Conservation (phyloP, 2,888 invertebrate genomes). For the Heliconius ethilla region DNA sequence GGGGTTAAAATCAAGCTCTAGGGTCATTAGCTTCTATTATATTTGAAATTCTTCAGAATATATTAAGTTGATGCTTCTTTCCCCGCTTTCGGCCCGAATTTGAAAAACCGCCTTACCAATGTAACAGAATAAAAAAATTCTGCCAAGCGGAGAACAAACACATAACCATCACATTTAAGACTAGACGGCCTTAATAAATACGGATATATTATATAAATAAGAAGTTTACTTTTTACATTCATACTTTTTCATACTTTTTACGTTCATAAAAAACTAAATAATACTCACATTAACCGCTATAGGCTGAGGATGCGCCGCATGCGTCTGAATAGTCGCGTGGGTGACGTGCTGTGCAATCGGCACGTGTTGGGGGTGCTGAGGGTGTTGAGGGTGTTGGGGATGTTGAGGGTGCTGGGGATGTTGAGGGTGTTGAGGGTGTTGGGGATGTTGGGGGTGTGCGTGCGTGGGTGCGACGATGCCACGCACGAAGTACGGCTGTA, state of each 20-base stretch:
- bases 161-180: no score
- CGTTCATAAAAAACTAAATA: neutral
- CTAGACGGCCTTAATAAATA: no score
- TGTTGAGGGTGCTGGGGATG: slow-evolving; percentile 46
- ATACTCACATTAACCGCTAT: slow-evolving; percentile 52
- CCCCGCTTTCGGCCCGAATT: no score
- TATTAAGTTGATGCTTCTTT: neutral
- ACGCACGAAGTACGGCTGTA: slow-evolving; percentile 79
- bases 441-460: slow-evolving; percentile 58
- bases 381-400: slow-evolving; percentile 78
- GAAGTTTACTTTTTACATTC: neutral
- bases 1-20: no score
- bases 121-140: neutral
- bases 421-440: slow-evolving; percentile 56
- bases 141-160: neutral
- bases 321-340: slow-evolving; percentile 53
- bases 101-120: no score
- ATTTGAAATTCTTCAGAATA: neutral
- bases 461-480: slow-evolving; percentile 65
- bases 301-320: slow-evolving; percentile 53
- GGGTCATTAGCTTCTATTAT: no score
- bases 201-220: neutral
- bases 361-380: slow-evolving; percentile 63
- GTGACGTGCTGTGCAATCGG: slow-evolving; percentile 56
- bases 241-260: no score